Percentiles rank a stretch among this genome's conserved stretches.
Conservation (phyloP, 92 coral and sea anemone genomes). For the Phymanthus crucifer region DNA sequence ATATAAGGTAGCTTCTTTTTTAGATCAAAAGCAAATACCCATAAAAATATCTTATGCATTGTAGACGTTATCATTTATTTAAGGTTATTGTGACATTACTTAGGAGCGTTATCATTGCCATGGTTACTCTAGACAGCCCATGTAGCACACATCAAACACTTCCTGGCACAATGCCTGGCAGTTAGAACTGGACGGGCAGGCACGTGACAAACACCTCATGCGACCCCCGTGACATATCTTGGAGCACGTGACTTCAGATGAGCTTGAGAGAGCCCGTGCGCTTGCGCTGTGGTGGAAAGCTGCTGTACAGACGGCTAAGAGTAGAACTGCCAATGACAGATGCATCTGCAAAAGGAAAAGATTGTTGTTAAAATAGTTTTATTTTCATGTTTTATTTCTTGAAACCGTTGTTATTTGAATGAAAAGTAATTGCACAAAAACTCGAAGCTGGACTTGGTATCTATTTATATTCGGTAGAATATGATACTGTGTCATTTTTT, state of each 20-base stretch:
- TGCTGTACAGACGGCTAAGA: slow-evolving; percentile 6
- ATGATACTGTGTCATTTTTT: no score
- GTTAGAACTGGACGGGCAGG: slow-evolving; percentile 2
- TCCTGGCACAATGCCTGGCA: slow-evolving; percentile 14
- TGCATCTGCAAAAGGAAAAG: slow-evolving; percentile 3
- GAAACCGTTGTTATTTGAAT: background rate
- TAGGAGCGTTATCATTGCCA: no score
- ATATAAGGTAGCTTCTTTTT: no score
- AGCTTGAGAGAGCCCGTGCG: slow-evolving; percentile 13
- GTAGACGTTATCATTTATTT: no score
- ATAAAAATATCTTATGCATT: no score
- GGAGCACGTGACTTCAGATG: slow-evolving; percentile 1
- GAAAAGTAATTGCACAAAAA: no score
- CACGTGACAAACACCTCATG: background rate
- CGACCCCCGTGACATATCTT: background rate
- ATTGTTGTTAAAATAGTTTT: background rate
- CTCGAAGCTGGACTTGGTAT: no score
- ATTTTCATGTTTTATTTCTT: background rate
- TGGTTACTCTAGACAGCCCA: background rate
- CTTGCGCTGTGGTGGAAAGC: slow-evolving; percentile 13
- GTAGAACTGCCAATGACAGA: background rate
- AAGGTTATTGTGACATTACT: no score
- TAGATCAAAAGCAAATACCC: no score
- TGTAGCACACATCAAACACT: slow-evolving; percentile 1
- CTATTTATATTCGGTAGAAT: no score